Evolutionary conservation across 2,113 vertebrate species (phyloP).

Genomic region (Nansenia antarctica): DNA sequence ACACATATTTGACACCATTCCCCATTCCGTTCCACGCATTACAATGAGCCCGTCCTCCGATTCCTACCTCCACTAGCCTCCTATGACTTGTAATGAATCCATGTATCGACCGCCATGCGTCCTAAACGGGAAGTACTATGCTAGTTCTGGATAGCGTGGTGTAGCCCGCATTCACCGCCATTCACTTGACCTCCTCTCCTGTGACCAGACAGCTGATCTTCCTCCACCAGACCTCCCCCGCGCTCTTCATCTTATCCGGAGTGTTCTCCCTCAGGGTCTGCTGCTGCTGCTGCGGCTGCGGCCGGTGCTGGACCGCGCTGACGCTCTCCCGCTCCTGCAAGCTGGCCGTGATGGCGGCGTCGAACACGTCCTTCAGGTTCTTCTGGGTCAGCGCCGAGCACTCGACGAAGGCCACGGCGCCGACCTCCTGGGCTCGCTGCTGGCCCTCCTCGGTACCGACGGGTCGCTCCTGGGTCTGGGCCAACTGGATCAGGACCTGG

Average conservation of each 20-base stretch:
- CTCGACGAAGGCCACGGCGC: constrained; percentile 78
- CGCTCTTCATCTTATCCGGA: constrained; percentile 70
- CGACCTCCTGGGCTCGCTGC: constrained; percentile 80
- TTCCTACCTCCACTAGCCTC: no score
- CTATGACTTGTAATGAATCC: no score
- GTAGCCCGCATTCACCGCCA: neutral
- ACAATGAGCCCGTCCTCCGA: no score
- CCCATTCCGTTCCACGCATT: no score
- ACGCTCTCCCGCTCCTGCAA: constrained; percentile 74
- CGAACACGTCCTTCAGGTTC: constrained; percentile 93
- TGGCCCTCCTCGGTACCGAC: constrained; percentile 80
- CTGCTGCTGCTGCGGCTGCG: constrained; percentile 70
- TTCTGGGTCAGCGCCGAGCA: constrained; percentile 94
- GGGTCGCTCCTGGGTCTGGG: constrained; percentile 81
- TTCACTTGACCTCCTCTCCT: constrained; percentile 52
- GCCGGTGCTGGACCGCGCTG: no score
- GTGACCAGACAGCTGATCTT: constrained; percentile 73
- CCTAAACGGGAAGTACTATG: no score
- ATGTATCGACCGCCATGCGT: no score
- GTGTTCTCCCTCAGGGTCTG: constrained; percentile 63
- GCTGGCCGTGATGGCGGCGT: constrained; percentile 84
- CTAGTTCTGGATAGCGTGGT: no score
- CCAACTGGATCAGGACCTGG: constrained; percentile 86
- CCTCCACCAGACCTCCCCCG: constrained; percentile 78
- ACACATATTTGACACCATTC: no score